phyloP scores from a whole-genome alignment of 2,113 vertebrate genomes.

The Eulemur rufifrons region DNA sequence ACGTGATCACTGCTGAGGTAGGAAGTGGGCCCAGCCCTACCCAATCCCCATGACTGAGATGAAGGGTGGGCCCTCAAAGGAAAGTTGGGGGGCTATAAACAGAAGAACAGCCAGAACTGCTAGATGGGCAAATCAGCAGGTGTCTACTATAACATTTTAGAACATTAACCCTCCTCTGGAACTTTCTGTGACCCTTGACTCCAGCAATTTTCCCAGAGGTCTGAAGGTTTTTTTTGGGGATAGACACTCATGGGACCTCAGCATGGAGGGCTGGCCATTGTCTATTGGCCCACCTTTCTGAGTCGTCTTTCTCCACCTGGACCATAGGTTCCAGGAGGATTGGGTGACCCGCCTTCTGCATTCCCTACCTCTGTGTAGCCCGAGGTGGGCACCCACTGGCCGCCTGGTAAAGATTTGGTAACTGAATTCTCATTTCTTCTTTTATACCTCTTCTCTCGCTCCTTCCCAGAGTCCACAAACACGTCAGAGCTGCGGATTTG shows the following conservation, averaged over 20 bases:
- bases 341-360: neutral
- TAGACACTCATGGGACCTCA: neutral
- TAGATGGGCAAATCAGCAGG: neutral
- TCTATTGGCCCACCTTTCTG: neutral
- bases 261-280: neutral
- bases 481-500: conserved; percentile 95
- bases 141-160: neutral
- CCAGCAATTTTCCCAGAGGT: neutral
- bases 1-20: neutral
- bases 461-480: conserved; percentile 91
- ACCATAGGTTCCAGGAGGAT: neutral
- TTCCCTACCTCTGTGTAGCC: neutral
- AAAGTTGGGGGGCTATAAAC: neutral
- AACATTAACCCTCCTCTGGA: neutral
- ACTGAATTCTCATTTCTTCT: neutral
- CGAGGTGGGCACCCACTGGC: neutral
- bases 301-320: neutral
- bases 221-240: neutral
- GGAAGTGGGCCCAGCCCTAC: neutral
- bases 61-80: neutral
- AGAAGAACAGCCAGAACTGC: neutral
- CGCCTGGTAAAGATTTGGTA: neutral
- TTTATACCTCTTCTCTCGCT: neutral
- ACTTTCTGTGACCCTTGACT: too few relatives aligned
- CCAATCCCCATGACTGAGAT: neutral